Conservation (phyloP, 2,113 vertebrate genomes). For the Laterallus jamaicensis region DNA sequence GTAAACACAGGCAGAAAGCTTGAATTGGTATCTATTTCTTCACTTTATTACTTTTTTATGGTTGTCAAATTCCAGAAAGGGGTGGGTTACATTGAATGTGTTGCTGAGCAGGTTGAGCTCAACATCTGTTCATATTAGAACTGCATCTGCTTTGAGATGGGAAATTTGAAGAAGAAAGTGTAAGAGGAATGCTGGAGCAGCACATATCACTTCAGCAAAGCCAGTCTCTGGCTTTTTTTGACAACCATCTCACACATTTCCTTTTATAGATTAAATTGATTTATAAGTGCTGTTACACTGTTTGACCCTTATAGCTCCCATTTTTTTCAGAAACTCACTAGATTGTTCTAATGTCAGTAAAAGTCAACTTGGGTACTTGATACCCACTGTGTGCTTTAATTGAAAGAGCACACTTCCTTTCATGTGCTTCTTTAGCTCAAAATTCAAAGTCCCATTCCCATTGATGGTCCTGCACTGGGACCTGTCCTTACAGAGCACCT, state of each 20-base stretch:
- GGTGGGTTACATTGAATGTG: not conserved
- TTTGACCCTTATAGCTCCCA: not conserved
- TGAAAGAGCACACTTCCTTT: not conserved
- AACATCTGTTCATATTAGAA: not conserved
- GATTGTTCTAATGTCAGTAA: not conserved
- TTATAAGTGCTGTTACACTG: not conserved
- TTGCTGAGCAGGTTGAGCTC: not conserved
- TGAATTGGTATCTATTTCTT: not conserved
- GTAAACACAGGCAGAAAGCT: not conserved
- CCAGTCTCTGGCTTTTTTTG: not conserved
- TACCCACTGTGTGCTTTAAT: not conserved
- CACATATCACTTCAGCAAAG: not conserved
- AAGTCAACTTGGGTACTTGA: not conserved
- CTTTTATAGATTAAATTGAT: not conserved
- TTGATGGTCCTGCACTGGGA: not conserved
- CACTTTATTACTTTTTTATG: not conserved
- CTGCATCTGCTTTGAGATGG: not conserved
- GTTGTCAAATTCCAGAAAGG: not conserved
- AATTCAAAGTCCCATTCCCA: not conserved
- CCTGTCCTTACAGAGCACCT: not conserved
- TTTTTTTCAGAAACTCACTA: not conserved
- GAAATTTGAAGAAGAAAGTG: not conserved
- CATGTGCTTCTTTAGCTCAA: not conserved
- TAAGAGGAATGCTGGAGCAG: not conserved
- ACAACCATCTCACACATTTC: not conserved